Base-by-base conservation (phyloP, 2,113 vertebrate genomes). In the Arothron firmamentum region DNA sequence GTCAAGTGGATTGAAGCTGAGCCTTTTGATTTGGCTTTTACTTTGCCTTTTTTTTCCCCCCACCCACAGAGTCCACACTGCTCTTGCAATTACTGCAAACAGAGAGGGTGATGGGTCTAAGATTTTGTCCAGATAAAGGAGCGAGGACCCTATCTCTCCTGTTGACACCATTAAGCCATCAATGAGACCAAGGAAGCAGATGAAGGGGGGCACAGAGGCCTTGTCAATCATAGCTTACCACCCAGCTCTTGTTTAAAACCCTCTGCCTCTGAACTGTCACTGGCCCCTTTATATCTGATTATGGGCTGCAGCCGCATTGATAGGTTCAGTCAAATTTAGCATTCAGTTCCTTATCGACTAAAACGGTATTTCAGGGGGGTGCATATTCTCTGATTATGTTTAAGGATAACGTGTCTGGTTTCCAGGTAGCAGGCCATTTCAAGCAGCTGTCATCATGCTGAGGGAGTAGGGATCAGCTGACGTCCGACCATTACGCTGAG, bases 1-100 rank as follows among this genome's bases (percentile, higher is more conserved):
- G 89, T 92, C 89, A 92, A 93, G 85, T 90, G 90, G 90, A 92
- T 88, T 84, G 90, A 91, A 91, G 90, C 91, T 91, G 86, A 92
- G 89, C 82, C 78, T 87, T 81, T 80, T 80, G 82, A 85, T 87
- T 87, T 77, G 79, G 80, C 84, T 81, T 87, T 88, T 85, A 85
- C 75, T 85, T 91, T 88, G 66, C 81, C 80, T 78, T 74, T 65
- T 54, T 50, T 52, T 19, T 19, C n/a, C 47, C 18, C n/a, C n/a
- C 72, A 59, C 76, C 76, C 15, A 42, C 84, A 84, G 87, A 81
- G 78, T 79, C 85, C 86, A 73, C 82, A 85, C 85, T 78, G 61
- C 79, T 85, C 77, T 81, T 61, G 77, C 91, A 93, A 92, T 93
- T 92, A 91, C 88, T 79, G 77, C 83, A 85, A 87, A 88, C 83